Evolutionary conservation across 2,113 vertebrate species (phyloP).

Genomic region (Anolis carolinensis): DNA sequence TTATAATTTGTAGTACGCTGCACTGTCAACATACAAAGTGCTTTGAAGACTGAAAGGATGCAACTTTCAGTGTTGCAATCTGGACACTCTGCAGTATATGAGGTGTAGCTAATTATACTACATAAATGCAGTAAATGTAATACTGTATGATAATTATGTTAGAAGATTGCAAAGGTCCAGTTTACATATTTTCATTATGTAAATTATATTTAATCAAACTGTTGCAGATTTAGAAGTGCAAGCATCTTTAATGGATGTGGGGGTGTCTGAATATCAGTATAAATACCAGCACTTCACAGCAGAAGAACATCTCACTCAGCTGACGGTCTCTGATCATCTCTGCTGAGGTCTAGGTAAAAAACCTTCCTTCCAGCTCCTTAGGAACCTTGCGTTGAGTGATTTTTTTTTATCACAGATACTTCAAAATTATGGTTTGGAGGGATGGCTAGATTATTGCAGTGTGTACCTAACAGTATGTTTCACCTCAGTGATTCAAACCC

Average conservation of each 20-base stretch:
- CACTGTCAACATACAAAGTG: background rate
- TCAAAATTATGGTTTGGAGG: background rate
- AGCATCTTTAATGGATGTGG: background rate
- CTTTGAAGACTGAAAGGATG: background rate
- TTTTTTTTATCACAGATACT: background rate
- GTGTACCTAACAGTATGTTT: background rate
- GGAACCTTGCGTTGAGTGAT: background rate
- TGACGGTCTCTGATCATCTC: background rate
- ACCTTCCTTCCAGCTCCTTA: background rate
- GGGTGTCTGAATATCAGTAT: background rate
- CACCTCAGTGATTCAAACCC: background rate
- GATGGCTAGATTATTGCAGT: background rate
- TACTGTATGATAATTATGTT: background rate
- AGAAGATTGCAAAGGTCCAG: constrained; percentile 8
- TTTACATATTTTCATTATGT: constrained; percentile 22
- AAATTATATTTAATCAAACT: constrained; percentile 16
- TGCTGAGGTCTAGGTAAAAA: constrained; percentile 5
- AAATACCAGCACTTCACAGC: background rate
- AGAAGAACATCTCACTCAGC: background rate
- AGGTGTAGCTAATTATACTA: background rate
- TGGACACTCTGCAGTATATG: background rate
- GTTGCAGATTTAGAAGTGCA: constrained; percentile 4
- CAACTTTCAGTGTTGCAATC: background rate
- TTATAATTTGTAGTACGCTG: background rate
- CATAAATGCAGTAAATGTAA: background rate